Percentiles rank a stretch among this genome's conserved stretches.
These are phyloP conservation scores for Cephus runcator DNA, from an alignment of 2,888 invertebrate species.

Conservation along the genomic window DNA sequence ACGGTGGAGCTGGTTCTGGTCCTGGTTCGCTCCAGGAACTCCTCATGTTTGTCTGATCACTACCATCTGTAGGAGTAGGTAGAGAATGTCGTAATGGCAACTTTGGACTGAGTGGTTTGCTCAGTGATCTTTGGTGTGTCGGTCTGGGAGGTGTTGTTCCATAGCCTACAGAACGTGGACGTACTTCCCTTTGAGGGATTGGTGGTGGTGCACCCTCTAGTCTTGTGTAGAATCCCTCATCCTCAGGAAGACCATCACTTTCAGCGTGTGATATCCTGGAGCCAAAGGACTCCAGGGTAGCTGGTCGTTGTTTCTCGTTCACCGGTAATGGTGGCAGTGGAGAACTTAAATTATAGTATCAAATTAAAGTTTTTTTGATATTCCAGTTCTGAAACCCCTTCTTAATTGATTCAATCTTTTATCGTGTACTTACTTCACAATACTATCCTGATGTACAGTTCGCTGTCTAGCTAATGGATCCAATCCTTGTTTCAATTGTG, in stretches of 20 bases:
- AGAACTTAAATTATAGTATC: conserved; percentile 69
- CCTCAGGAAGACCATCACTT: conserved; percentile 55
- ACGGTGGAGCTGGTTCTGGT: conserved; percentile 77
- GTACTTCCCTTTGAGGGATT: conserved; percentile 70
- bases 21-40: conserved; percentile 71
- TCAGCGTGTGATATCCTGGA: conserved; percentile 54
- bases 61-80: conserved; percentile 67
- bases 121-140: conserved; percentile 64
- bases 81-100: conserved; percentile 67
- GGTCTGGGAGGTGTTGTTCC: conserved; percentile 63
- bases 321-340: conserved; percentile 84
- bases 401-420: neutral
- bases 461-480: conserved; percentile 70
- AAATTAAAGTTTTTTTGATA: neutral
- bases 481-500: conserved; percentile 82
- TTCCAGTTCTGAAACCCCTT: neutral
- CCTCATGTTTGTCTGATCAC: conserved; percentile 66
- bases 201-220: conserved; percentile 67
- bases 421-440: conserved; percentile 75
- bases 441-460: conserved; percentile 77
- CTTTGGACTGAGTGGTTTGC: conserved; percentile 70
- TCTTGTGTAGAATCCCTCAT: conserved; percentile 60
- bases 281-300: conserved; percentile 51
- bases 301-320: conserved; percentile 61
- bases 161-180: conserved; percentile 72